phyloP scores from a whole-genome alignment of 1,140 invertebrate species.

The Harpegnathos saltator region DNA sequence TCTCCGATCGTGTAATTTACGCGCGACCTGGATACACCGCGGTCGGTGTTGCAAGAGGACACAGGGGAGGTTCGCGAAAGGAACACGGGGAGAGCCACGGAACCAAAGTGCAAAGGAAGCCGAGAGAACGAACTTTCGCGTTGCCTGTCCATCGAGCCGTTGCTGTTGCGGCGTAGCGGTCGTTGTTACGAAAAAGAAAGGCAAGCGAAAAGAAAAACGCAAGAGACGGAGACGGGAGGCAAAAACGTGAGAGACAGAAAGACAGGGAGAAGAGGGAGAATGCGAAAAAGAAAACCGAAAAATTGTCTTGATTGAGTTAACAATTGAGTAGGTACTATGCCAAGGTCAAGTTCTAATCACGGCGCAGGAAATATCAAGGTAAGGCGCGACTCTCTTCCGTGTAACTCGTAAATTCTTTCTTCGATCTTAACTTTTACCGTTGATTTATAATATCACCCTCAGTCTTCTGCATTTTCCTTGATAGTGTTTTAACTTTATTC shows the following conservation, averaged over 20 bases:
- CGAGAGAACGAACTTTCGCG: conserved; percentile 51
- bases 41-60: conserved; percentile 23
- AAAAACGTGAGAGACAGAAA: not conserved
- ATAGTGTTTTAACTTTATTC: conserved; percentile 13
- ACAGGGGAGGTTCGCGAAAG: conserved; percentile 13
- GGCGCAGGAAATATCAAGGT: not conserved
- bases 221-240: too few relatives aligned
- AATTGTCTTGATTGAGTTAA: conserved; percentile 52
- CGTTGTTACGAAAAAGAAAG: conserved; percentile 52
- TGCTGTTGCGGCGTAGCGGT: conserved; percentile 29
- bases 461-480: not conserved
- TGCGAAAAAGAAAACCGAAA: conserved; percentile 29
- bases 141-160: conserved; percentile 53
- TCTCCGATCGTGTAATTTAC: conserved; percentile 69
- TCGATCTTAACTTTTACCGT: conserved; percentile 4
- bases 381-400: not conserved
- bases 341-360: not conserved
- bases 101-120: conserved; percentile 51
- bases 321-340: conserved; percentile 23
- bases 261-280: conserved; percentile 1
- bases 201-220: conserved; percentile 20
- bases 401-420: not conserved
- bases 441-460: conserved; percentile 4
- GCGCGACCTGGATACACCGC: conserved; percentile 49
- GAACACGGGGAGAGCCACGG: conserved; percentile 23